Conservation (phyloP, 2,888 invertebrate species). For the Hyppa rectilinea region DNA sequence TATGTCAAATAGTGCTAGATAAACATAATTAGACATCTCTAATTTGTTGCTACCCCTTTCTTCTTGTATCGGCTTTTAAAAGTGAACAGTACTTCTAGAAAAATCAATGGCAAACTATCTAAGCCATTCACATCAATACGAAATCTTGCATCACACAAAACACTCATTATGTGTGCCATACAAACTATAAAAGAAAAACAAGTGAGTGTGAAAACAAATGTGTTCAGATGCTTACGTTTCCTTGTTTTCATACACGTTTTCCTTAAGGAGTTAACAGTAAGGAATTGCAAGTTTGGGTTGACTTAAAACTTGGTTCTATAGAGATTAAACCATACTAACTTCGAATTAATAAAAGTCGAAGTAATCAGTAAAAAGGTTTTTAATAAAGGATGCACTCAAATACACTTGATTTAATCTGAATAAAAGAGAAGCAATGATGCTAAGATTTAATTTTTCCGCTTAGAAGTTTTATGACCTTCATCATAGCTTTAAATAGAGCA, state of each 20-base stretch:
- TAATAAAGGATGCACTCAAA: too few species aligned
- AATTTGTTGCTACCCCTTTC: neutral
- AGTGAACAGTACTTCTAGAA: neutral
- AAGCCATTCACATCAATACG: neutral
- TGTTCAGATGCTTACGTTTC: constrained; percentile 45
- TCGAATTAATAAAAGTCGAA: neutral
- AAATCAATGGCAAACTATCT: neutral
- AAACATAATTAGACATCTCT: neutral
- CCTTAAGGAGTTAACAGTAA: constrained; percentile 31
- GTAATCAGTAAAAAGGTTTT: neutral
- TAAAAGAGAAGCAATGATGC: too few species aligned
- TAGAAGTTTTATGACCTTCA: neutral
- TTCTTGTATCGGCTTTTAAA: neutral
- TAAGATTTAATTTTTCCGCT: neutral
- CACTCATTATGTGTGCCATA: constrained; percentile 18
- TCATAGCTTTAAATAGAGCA: neutral
- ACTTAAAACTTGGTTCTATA: too few species aligned
- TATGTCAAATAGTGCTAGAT: too few species aligned
- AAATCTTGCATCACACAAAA: neutral
- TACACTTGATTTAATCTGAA: too few species aligned
- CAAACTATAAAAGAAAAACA: constrained; percentile 47
- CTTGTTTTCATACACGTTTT: constrained; percentile 51
- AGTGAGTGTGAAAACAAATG: constrained; percentile 57
- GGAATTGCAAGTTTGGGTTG: constrained; percentile 8
- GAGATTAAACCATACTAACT: too few species aligned